Evolutionary conservation across 2,113 vertebrate genomes (phyloP), one percentile per base, ranked within the genome.

Genomic region (Nycticryphes semicollaris): DNA sequence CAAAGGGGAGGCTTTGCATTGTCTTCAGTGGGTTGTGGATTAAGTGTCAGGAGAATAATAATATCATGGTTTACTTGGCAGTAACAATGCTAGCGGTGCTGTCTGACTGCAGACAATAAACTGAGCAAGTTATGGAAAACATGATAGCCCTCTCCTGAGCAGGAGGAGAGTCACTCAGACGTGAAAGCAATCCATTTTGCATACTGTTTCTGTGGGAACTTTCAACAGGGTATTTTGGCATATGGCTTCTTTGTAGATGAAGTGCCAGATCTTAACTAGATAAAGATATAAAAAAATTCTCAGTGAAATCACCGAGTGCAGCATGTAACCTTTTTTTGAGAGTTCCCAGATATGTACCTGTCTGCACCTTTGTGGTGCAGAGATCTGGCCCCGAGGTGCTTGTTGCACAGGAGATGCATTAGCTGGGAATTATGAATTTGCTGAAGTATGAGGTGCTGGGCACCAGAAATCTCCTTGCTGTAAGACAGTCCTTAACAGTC

Each of bases 61-160:
- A 77, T 77, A 93, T 63, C 95, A 78, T 90, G 93, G 95, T 87
- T 97, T 96, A 78, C 68, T 95, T 96, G 96, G 88, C 96, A 87
- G 81, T 93, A 86, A 95, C 96, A 95, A 84, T 84, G 92, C 93
- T 81, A 89, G 89, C 20, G 12, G 60, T 89, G 89, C 90, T 92
- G 88, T 88, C 93, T 87, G 80, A 82, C 76, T 92, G 96, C 88
- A 95, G 88, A 90, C 92, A 94, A 84, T 87, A 75, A 95, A 84
- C 87, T 17, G 57, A 92, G 66, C 76, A 62, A 87, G 90, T 92
- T 95, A 89, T 47, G 76, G 89, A 78, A 95, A 95, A 72, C 84
- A 72, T 56, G 95, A 92, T 96, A 93, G 92, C 73, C 86, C 56
- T 59, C 75, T 90, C 48, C 92, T 92, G 88, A 92, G 3, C 86